A percentile compares a stretch with the other conserved stretches of the same genome.
Conservation (phyloP, 2,113 vertebrate species). For the Hyaena hyaena region DNA sequence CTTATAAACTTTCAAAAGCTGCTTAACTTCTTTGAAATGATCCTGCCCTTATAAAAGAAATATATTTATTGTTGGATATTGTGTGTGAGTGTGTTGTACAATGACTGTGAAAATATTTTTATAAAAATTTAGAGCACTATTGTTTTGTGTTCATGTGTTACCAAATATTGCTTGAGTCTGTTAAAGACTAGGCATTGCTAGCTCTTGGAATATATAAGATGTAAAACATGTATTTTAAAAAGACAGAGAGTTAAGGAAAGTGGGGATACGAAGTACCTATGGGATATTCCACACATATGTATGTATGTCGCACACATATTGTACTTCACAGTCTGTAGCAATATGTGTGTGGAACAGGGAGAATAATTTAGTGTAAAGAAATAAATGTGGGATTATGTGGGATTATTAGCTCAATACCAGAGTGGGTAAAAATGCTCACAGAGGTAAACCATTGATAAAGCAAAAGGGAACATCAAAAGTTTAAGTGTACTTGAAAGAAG, state of each 20-base stretch:
- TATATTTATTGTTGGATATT: background rate
- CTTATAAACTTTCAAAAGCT: background rate
- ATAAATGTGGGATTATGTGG: background rate
- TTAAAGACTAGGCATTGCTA: background rate
- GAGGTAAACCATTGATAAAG: background rate
- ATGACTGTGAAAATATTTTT: background rate
- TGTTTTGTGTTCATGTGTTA: background rate
- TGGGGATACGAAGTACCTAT: background rate
- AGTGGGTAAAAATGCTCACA: background rate
- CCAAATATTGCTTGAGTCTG: background rate
- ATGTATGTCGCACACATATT: rapidly evolving
- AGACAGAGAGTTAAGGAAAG: background rate
- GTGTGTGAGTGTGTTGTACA: background rate
- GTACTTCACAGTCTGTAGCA: background rate
- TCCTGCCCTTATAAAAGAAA: background rate
- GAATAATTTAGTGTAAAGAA: background rate
- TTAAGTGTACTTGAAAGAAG: background rate
- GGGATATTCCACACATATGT: background rate
- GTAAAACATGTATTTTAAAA: background rate
- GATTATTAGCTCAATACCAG: background rate
- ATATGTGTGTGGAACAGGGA: background rate
- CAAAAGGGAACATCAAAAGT: no score
- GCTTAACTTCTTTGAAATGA: background rate
- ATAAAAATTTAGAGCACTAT: background rate
- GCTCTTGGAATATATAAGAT: background rate